These are phyloP conservation scores for Blomia tropicalis DNA, from an alignment of 2,888 invertebrate species.

Conservation along the genomic window DNA sequence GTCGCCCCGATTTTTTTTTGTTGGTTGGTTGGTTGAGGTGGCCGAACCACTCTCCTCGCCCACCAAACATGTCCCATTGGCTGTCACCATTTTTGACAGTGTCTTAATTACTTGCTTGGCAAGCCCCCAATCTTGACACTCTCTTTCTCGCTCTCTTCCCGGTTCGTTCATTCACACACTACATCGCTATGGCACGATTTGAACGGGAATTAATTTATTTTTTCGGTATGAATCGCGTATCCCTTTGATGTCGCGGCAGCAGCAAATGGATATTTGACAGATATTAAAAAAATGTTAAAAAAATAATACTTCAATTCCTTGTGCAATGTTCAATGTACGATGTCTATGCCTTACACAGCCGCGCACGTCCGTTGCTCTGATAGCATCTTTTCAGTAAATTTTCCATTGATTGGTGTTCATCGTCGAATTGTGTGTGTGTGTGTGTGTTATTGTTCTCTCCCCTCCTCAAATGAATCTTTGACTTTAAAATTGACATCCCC, in stretches of 20 bases:
- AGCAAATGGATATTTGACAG: slow-evolving; percentile 17
- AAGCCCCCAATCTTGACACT: too few species aligned
- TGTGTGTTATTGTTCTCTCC: too few species aligned
- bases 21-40: neutral
- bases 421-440: too few species aligned
- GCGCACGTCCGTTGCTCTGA: too few species aligned
- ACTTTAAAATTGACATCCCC: too few species aligned
- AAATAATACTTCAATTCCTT: too few species aligned
- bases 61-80: neutral
- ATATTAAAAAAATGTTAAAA: slow-evolving; percentile 14
- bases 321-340: too few species aligned
- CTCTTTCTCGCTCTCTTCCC: neutral
- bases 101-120: neutral
- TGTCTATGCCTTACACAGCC: too few species aligned
- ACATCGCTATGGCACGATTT: neutral
- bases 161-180: neutral
- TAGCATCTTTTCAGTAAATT: too few species aligned
- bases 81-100: neutral
- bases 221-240: neutral
- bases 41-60: neutral
- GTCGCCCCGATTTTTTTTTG: too few species aligned
- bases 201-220: neutral
- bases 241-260: slow-evolving; percentile 12
- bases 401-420: too few species aligned
- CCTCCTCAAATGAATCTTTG: too few species aligned